Percentiles rank a stretch among this genome's conserved stretches.
These are phyloP conservation scores for Cylloceria caligata DNA, from an alignment of 2,888 invertebrate genomes.

Conservation along the genomic window DNA sequence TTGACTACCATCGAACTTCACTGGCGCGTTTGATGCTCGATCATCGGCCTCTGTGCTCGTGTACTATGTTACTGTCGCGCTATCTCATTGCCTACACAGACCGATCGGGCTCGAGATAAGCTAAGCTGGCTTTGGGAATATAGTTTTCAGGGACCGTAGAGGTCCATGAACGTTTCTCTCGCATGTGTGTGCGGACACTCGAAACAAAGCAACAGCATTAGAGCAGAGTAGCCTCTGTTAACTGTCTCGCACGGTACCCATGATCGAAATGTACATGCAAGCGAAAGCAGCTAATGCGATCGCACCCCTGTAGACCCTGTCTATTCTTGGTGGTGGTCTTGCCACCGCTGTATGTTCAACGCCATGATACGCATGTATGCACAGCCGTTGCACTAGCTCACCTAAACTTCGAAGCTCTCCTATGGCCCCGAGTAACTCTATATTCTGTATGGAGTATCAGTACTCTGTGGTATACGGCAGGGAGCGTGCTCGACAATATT, in stretches of 20 bases:
- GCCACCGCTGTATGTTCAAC: conserved; percentile 25
- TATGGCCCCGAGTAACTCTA: neutral
- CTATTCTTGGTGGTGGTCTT: conserved; percentile 5
- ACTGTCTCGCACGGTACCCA: conserved; percentile 20
- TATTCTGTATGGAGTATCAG: conserved; percentile 1
- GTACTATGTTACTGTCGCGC: neutral
- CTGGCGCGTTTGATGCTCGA: conserved; percentile 23
- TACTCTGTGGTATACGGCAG: conserved; percentile 20
- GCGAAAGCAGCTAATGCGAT: conserved; percentile 59
- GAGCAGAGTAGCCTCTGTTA: conserved; percentile 39
- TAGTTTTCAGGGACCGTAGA: conserved; percentile 30
- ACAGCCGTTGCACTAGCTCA: conserved; percentile 3
- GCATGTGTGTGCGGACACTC: conserved; percentile 5
- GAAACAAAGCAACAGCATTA: conserved; percentile 60
- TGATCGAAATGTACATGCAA: conserved; percentile 42
- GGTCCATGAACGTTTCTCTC: conserved; percentile 37
- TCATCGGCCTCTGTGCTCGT: neutral
- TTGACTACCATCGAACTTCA: conserved; percentile 5
- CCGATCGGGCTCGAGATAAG: neutral
- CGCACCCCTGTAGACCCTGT: conserved; percentile 47
- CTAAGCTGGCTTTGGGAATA: conserved; percentile 52
- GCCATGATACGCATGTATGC: conserved; percentile 16
- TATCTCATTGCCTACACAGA: conserved; percentile 10
- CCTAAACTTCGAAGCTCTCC: conserved; percentile 5
- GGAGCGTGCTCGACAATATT: conserved; percentile 35